Evolutionary conservation across 2,113 vertebrate species (phyloP), one percentile per base, ranked within the genome.

Genomic region (Pseudolaguvia tuberculata): DNA sequence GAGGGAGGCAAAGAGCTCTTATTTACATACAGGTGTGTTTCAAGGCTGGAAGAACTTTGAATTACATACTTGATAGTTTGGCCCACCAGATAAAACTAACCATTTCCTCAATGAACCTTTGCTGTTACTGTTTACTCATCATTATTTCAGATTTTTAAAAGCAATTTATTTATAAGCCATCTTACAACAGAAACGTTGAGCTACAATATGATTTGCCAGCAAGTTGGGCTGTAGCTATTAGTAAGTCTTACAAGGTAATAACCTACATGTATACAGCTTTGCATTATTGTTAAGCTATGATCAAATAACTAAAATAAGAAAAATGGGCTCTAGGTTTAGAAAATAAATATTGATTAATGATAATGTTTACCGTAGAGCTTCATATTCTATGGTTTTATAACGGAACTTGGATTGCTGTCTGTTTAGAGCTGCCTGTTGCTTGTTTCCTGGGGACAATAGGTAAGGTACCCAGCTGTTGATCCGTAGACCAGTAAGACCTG

Each of bases 11-110:
- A 83, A 27, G 25, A 67, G 51, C 50, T 68, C 72, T 48, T 71
- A 56, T 78, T 71, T 72, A 82, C 72, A 69, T 78, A 65, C 59
- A 78, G 59, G 76, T 80, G 79, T 66, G 31, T 68, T 52, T 35
- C 67, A 55, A 27, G 35, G 35, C 66, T 52, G 21, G 15, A 70
- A 52, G 21, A 15, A 13, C 6, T 71, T 51, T 71, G 74, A 76
- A 76, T 69, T 69, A 51, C 27, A 76, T 39, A 1, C 25, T 68
- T 55, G n/a, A 55, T 31, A 6, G 5, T 76, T 70, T 76, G 67
- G 31, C 56, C 62, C 29, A 52, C 55, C 29, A 58, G 42, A 29
- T 7, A 61, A 59, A 35, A 21, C 27, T n/a, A 42, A 51, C 10
- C 29, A 76, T 52, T 61, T 76, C 62, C 66, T 15, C 45, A 23